Conservation (phyloP, 1,140 invertebrate genomes). For the Drosophila eugracilis region DNA sequence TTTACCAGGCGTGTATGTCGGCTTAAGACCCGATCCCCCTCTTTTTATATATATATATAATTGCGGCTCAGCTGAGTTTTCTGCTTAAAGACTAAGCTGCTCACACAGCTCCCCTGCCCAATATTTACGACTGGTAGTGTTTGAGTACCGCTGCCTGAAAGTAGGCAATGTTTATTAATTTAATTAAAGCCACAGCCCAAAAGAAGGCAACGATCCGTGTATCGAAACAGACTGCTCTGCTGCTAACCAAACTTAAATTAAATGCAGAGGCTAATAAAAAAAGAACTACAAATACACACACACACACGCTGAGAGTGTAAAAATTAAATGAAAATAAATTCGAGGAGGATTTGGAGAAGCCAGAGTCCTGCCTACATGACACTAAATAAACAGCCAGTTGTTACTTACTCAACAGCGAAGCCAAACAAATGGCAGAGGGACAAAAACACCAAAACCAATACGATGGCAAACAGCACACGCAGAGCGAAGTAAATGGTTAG, state of each 20-base stretch:
- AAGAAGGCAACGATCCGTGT: slow-evolving; percentile 27
- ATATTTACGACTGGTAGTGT: slow-evolving; percentile 55
- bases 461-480: slow-evolving; percentile 56
- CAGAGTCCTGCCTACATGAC: slow-evolving; percentile 64
- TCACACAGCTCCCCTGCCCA: slow-evolving; percentile 9
- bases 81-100: slow-evolving; percentile 20
- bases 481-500: slow-evolving; percentile 76
- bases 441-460: slow-evolving; percentile 53
- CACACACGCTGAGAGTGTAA: slow-evolving; percentile 19
- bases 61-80: slow-evolving; percentile 21
- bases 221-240: slow-evolving; percentile 36
- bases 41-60: slow-evolving; percentile 33
- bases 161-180: slow-evolving; percentile 54
- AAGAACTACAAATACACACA: neutral
- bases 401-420: slow-evolving; percentile 79
- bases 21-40: slow-evolving; percentile 16
- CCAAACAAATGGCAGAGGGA: slow-evolving; percentile 64
- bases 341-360: slow-evolving; percentile 5
- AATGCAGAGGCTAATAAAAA: slow-evolving; percentile 63
- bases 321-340: slow-evolving; percentile 75
- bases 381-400: slow-evolving; percentile 80
- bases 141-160: slow-evolving; percentile 43
- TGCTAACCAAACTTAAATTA: slow-evolving; percentile 66
- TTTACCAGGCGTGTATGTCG: slow-evolving; percentile 24
- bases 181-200: slow-evolving; percentile 15